Evolutionary conservation across 2,797 vertebrate species (phyloP).

Genomic region (Rhodeus uyekii): DNA sequence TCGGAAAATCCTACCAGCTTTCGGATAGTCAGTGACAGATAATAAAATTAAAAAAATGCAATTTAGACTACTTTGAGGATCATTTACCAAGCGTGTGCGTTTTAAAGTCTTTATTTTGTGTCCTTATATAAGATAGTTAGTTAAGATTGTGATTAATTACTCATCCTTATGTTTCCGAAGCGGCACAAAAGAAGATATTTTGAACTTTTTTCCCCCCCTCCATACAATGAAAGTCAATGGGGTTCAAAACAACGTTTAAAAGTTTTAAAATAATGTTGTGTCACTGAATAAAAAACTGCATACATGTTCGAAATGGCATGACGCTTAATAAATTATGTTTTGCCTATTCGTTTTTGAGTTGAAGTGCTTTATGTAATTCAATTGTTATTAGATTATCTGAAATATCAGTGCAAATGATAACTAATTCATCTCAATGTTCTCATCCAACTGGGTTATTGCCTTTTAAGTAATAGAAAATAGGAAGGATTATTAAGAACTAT

Average conservation of each 20-base stretch:
- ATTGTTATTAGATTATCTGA: not conserved
- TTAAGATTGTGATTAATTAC: not conserved
- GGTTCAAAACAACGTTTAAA: not conserved
- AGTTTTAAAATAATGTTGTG: not conserved
- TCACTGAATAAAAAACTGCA: not conserved
- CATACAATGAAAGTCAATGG: not conserved
- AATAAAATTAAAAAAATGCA: not conserved
- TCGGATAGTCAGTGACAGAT: not conserved
- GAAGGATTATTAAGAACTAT: slow-evolving; percentile 2
- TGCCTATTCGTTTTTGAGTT: not conserved
- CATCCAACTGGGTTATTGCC: not conserved
- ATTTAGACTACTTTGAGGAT: not conserved
- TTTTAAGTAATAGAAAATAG: not conserved
- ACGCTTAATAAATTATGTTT: not conserved
- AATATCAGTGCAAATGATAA: not conserved
- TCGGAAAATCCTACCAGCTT: not conserved
- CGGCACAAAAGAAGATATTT: not conserved
- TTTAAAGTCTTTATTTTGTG: not conserved
- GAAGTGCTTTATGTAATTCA: not conserved
- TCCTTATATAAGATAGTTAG: not conserved
- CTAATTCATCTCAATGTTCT: not conserved
- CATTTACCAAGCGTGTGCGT: not conserved
- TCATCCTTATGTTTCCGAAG: not conserved
- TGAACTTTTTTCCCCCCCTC: not conserved
- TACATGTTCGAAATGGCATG: not conserved